These are phyloP conservation scores for Thecophora atra DNA, from an alignment of 2,888 invertebrate species.

Conservation along the genomic window DNA sequence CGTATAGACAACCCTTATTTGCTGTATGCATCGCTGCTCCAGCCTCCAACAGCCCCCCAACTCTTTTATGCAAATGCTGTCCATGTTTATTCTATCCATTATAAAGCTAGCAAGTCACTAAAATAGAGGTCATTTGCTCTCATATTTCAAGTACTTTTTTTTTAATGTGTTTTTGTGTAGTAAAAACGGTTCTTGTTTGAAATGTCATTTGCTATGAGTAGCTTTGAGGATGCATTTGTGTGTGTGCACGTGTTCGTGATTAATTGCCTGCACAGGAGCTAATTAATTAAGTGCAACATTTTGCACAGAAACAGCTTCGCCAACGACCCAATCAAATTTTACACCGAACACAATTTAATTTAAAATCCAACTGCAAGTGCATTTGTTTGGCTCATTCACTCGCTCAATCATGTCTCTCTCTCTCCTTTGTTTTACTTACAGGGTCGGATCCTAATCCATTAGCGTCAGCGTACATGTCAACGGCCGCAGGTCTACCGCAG, in stretches of 20 bases:
- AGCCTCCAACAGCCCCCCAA: too few species aligned
- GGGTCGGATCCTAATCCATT: constrained; percentile 69
- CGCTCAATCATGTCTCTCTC: constrained; percentile 11
- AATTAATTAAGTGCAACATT: constrained; percentile 33
- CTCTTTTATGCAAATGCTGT: too few species aligned
- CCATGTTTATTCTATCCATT: too few species aligned
- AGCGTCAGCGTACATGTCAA: constrained; percentile 72
- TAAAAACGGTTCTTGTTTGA: neutral
- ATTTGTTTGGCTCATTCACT: constrained; percentile 15
- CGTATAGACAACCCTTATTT: too few species aligned
- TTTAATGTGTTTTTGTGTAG: too few species aligned
- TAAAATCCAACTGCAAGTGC: neutral
- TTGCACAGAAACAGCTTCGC: constrained; percentile 15
- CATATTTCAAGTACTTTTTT: neutral
- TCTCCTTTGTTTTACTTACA: constrained; percentile 39
- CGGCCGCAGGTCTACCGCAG: constrained; percentile 68
- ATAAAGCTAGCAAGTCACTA: too few species aligned
- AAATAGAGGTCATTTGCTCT: too few species aligned
- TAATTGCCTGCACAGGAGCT: constrained; percentile 48
- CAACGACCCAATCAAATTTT: constrained; percentile 18
- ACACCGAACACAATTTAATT: constrained; percentile 22
- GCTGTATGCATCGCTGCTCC: too few species aligned
- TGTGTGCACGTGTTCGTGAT: constrained; percentile 46
- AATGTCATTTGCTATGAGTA: neutral
- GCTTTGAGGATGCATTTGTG: neutral